Evolutionary conservation across 1,140 invertebrate species (phyloP), one percentile per base, ranked within the genome.

Genomic region (Papilio polyxenes): DNA sequence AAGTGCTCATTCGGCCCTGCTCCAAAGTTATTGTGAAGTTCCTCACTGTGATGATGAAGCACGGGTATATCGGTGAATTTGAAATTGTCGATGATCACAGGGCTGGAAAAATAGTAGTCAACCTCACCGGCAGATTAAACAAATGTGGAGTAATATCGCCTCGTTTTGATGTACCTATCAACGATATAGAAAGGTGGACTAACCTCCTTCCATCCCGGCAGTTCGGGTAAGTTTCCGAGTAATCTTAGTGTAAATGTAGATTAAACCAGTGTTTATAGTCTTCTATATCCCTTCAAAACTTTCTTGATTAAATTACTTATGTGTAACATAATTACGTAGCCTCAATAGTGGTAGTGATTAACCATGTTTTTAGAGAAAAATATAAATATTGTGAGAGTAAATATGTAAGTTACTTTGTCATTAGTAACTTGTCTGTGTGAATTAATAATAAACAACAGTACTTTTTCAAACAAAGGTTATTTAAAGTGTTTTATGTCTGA

Each of bases 21-120:
- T 99, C 99, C 0, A 99, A 99, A 97, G 99, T 99, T 84, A 99
- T 99, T 86, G 97, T 99, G 89, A 98, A 98, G 95, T 99, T 99
- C 94, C 95, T 99, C 77, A 99, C 98, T 87, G 99, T 99, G 84
- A 99, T 99, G 99, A 99, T 99, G 99, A 99, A 99, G 95, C 99
- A 99, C 96, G 99, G 99, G 85, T 99, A 99, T 94, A 99, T 99
- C 95, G 99, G 99, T 77, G 99, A 99, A 95, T 99, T 99, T 95
- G 99, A 99, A 96, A 98, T 99, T 84, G 98, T 99, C 31, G 99
- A 99, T 95, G 99, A 99, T 92, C 99, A 99, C 94, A 96, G 99
- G 93, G 98, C 98, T 89, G 98, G 99, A 72, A 99, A 99, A 95
- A 99, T 99, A 91, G 99, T 99, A 62, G 99, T 99, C 23, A 99